phyloP scores from a whole-genome alignment of 2,888 invertebrate species.

The Caenorhabditis angaria region DNA sequence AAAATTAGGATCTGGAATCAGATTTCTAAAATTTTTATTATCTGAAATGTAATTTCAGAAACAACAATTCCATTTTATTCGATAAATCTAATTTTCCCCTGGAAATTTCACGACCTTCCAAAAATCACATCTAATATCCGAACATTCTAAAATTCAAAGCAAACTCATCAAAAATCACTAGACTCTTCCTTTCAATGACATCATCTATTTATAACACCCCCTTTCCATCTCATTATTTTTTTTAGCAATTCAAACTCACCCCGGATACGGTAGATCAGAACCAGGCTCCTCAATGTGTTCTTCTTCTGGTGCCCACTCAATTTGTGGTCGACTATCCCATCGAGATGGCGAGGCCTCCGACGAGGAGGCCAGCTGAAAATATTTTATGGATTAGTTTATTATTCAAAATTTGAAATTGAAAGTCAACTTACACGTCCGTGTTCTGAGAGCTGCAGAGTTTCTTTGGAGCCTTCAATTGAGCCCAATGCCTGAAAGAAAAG shows the following conservation, averaged over 20 bases:
- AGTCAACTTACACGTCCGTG: slow-evolving; percentile 44
- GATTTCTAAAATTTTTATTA: too few relatives aligned
- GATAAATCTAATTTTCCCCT: too few relatives aligned
- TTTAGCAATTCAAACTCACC: too few relatives aligned
- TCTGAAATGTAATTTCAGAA: too few relatives aligned
- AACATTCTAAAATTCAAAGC: too few relatives aligned
- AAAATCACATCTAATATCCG: too few relatives aligned
- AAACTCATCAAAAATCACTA: background rate
- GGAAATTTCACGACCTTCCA: too few relatives aligned
- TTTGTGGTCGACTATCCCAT: slow-evolving; percentile 50
- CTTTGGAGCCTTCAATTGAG: slow-evolving; percentile 53
- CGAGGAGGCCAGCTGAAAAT: slow-evolving; percentile 47
- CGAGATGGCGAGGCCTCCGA: slow-evolving; percentile 52
- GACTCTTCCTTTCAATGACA: background rate
- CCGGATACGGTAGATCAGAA: slow-evolving; percentile 66
- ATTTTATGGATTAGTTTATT: background rate
- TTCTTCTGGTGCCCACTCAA: slow-evolving; percentile 61
- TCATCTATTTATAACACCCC: too few relatives aligned
- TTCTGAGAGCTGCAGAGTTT: slow-evolving; percentile 55
- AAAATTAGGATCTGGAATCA: too few relatives aligned
- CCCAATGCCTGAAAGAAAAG: slow-evolving; percentile 36
- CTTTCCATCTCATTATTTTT: background rate
- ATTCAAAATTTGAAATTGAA: background rate
- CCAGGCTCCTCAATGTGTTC: slow-evolving; percentile 56
- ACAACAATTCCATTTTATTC: background rate